phyloP scores from a whole-genome alignment of 2,113 vertebrate species.

The Natator depressus region DNA sequence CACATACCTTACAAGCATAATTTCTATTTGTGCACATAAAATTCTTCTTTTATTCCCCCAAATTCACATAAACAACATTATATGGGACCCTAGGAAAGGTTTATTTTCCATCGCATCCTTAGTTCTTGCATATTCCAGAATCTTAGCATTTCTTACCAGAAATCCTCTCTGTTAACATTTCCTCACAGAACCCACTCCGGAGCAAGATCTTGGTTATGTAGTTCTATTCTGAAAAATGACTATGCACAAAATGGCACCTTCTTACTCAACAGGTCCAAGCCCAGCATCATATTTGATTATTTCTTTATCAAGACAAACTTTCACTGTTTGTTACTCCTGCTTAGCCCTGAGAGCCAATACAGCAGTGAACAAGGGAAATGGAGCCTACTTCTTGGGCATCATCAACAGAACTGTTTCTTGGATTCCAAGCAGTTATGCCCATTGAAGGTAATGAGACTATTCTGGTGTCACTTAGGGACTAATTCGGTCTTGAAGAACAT shows the following conservation, averaged over 20 bases:
- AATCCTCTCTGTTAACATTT: neutral
- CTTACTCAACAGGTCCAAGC: neutral
- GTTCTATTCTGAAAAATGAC: neutral
- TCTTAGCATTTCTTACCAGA: neutral
- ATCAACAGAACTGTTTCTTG: neutral
- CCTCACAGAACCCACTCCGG: neutral
- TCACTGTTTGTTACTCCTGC: neutral
- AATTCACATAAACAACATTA: neutral
- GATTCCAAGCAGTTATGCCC: neutral
- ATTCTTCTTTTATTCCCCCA: neutral
- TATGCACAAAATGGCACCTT: neutral
- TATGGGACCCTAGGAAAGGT: neutral
- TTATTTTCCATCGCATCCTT: neutral
- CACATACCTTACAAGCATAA: neutral
- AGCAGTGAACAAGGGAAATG: neutral
- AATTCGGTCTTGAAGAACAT: neutral
- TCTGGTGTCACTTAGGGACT: neutral
- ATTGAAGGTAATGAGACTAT: neutral
- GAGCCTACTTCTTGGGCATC: neutral
- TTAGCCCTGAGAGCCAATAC: neutral
- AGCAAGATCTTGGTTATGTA: neutral
- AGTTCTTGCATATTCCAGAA: neutral
- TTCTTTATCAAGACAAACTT: neutral
- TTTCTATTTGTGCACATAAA: neutral
- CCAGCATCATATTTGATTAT: neutral